Evolutionary conservation across 2,888 invertebrate species (phyloP).

Genomic region (Thera obeliscata): DNA sequence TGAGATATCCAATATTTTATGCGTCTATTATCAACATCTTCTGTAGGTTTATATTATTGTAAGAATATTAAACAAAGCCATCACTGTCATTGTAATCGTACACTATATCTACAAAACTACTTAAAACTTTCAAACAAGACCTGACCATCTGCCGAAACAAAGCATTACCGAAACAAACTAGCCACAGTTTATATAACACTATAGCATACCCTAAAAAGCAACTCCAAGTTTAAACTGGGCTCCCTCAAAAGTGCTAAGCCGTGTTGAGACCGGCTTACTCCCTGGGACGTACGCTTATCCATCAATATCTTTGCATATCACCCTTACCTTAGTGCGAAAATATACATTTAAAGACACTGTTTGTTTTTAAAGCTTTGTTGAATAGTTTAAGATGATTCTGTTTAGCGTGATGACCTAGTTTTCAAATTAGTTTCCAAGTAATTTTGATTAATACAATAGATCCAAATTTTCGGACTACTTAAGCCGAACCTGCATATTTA

Average conservation of each 20-base stretch:
- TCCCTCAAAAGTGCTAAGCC: slow-evolving; percentile 82
- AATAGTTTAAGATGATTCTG: not conserved
- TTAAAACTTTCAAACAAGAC: slow-evolving; percentile 24
- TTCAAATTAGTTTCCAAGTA: not conserved
- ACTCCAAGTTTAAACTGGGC: slow-evolving; percentile 66
- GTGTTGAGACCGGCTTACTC: slow-evolving; percentile 79
- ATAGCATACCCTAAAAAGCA: slow-evolving; percentile 50
- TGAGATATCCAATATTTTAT: no score
- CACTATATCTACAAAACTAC: slow-evolving; percentile 14
- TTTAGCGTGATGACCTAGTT: not conserved
- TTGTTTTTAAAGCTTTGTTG: slow-evolving; percentile 11
- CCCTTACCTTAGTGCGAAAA: slow-evolving; percentile 31
- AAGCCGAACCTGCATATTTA: no score
- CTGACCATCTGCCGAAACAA: slow-evolving; percentile 27
- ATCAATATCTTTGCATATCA: slow-evolving; percentile 83
- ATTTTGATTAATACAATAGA: not conserved
- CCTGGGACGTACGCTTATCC: slow-evolving; percentile 77
- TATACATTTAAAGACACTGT: slow-evolving; percentile 11
- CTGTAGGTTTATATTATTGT: not conserved
- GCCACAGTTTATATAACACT: slow-evolving; percentile 33
- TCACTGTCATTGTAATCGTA: not conserved
- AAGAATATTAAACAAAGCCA: not conserved
- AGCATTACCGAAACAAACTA: slow-evolving; percentile 34
- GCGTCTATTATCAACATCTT: no score
- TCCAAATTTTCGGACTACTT: not conserved